Percentiles rank a stretch among this genome's conserved stretches.
These are phyloP conservation scores for Dermatophagoides farinae DNA, from an alignment of 1,140 invertebrate genomes.

Conservation along the genomic window DNA sequence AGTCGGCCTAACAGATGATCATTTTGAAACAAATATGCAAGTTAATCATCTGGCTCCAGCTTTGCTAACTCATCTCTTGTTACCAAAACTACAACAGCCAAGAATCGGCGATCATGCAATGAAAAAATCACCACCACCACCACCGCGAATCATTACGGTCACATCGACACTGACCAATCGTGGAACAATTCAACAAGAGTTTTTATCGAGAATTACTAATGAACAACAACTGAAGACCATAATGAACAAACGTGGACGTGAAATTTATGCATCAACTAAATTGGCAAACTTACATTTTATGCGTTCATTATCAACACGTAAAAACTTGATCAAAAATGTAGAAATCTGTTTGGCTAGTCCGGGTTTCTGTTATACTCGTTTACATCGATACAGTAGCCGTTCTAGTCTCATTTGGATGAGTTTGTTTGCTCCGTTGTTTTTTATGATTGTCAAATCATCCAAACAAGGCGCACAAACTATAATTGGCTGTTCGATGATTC, in stretches of 20 bases:
- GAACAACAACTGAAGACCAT: too few species aligned
- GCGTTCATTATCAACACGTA: conserved; percentile 48
- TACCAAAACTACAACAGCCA: conserved; percentile 32
- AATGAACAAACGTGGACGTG: too few species aligned
- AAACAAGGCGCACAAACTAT: conserved; percentile 49
- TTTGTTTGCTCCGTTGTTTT: conserved; percentile 3
- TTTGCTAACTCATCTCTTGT: conserved; percentile 55
- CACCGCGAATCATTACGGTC: conserved; percentile 2
- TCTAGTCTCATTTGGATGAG: neutral
- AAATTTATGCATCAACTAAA: conserved; percentile 64
- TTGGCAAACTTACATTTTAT: conserved; percentile 72
- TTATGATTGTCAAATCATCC: conserved; percentile 15
- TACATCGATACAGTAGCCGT: conserved; percentile 15
- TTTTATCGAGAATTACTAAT: conserved; percentile 1
- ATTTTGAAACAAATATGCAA: conserved; percentile 49
- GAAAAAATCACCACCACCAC: too few species aligned
- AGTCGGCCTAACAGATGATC: conserved; percentile 44
- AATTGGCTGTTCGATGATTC: conserved; percentile 46
- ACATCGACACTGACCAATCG: neutral
- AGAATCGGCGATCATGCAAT: neutral
- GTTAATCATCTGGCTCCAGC: conserved; percentile 27
- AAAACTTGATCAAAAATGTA: conserved; percentile 30
- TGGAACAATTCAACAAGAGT: conserved; percentile 9
- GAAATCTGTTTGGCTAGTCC: conserved; percentile 16
- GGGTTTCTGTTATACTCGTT: conserved; percentile 17